Evolutionary conservation across 92 coral and sea anemone species (phyloP).

Genomic region (Zoanthus sansibaricus): DNA sequence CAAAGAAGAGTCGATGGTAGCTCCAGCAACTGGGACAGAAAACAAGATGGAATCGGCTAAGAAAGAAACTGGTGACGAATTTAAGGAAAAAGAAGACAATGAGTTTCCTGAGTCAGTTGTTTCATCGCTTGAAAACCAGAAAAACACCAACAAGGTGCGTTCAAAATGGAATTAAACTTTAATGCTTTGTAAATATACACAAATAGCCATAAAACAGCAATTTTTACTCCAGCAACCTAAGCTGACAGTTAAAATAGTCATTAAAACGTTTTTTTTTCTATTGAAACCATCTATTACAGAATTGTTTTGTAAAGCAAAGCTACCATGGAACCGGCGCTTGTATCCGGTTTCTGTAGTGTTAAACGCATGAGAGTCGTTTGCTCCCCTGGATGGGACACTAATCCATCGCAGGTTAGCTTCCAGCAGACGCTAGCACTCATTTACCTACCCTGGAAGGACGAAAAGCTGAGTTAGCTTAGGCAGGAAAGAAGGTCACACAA

Average conservation of each 20-base stretch:
- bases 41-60: conserved; percentile 1
- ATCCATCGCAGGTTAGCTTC: too few species aligned
- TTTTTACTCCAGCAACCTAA: background rate
- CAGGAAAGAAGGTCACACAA: too few species aligned
- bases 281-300: too few species aligned
- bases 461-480: too few species aligned
- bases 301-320: too few species aligned
- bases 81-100: conserved; percentile 13
- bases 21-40: background rate
- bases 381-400: too few species aligned
- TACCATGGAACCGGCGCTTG: too few species aligned
- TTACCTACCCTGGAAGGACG: too few species aligned
- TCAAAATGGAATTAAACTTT: background rate
- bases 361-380: too few species aligned
- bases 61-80: conserved; percentile 12
- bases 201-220: background rate
- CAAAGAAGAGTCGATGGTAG: conserved; percentile 31
- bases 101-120: background rate
- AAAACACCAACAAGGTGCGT: background rate
- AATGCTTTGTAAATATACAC: background rate
- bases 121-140: background rate
- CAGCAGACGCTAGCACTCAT: too few species aligned
- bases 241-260: background rate
- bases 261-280: too few species aligned
- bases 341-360: too few species aligned